Percentiles rank a stretch among this genome's conserved stretches.
phyloP scores from a whole-genome alignment of 1,140 invertebrate species.

The Alviniconcha marisindica region DNA sequence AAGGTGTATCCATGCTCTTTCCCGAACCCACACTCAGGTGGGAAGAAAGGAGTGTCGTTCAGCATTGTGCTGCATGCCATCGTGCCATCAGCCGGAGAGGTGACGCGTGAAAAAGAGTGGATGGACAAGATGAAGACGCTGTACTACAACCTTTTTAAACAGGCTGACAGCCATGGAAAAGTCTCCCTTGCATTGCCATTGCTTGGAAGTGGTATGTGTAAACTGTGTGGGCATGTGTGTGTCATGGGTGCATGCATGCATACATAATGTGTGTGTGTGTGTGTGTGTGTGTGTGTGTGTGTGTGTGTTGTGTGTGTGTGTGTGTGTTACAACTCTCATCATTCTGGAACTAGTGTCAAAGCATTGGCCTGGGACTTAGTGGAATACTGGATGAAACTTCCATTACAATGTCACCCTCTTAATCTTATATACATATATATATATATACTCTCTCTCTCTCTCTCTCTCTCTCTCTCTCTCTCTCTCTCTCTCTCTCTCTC shows the following conservation, averaged over 20 bases:
- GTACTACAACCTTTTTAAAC: slow-evolving; percentile 29
- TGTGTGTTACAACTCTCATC: background rate
- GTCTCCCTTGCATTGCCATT: slow-evolving; percentile 35
- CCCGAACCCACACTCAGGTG: background rate
- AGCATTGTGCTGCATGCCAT: slow-evolving; percentile 32
- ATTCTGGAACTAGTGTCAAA: background rate
- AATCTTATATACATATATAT: no score
- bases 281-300: slow-evolving; percentile 9
- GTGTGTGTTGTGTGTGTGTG: slow-evolving; percentile 11
- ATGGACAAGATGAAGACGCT: background rate
- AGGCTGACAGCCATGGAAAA: slow-evolving; percentile 12
- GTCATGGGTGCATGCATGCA: background rate
- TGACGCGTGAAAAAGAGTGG: background rate
- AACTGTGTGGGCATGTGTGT: background rate
- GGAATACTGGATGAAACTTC: background rate
- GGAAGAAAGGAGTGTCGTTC: slow-evolving; percentile 8
- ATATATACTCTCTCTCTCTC: no score
- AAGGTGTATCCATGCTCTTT: background rate
- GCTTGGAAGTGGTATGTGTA: slow-evolving; percentile 37
- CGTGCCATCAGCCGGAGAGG: background rate
- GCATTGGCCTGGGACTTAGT: background rate
- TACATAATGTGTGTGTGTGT: background rate
- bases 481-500: no score
- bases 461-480: no score
- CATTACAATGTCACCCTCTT: no score